phyloP scores from a whole-genome alignment of 2,113 vertebrate species.

The Microcebus griseorufus region DNA sequence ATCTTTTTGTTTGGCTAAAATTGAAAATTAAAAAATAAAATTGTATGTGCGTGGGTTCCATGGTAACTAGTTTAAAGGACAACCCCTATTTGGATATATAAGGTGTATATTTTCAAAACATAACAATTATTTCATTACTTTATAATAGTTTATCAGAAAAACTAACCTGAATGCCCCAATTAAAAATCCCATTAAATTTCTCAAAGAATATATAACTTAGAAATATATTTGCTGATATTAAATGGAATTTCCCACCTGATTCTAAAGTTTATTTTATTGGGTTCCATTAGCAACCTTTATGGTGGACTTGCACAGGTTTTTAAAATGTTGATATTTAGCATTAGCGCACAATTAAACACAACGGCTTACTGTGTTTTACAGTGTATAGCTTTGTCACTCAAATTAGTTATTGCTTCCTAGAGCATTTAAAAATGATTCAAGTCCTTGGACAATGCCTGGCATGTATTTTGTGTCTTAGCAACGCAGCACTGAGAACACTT shows the following conservation, averaged over 20 bases:
- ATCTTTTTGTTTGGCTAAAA: background rate
- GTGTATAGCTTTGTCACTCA: background rate
- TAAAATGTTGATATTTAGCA: background rate
- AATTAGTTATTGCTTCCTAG: background rate
- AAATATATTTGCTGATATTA: background rate
- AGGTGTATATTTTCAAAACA: background rate
- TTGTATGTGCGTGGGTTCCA: background rate
- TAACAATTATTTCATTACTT: background rate
- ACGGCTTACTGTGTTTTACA: background rate
- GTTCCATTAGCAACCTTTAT: background rate
- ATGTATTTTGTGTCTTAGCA: background rate
- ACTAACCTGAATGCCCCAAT: background rate
- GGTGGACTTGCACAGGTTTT: background rate
- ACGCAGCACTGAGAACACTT: background rate
- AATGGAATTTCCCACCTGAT: background rate
- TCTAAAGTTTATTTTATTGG: background rate
- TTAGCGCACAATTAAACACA: background rate
- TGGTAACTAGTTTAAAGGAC: background rate
- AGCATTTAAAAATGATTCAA: background rate
- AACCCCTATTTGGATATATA: background rate
- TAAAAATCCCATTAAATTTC: background rate
- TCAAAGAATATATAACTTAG: conserved; percentile 2
- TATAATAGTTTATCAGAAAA: background rate
- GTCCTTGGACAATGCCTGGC: background rate
- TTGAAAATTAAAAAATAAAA: background rate